Base-by-base conservation (phyloP, 1,140 invertebrate genomes). In the Drosophila virilis region DNA sequence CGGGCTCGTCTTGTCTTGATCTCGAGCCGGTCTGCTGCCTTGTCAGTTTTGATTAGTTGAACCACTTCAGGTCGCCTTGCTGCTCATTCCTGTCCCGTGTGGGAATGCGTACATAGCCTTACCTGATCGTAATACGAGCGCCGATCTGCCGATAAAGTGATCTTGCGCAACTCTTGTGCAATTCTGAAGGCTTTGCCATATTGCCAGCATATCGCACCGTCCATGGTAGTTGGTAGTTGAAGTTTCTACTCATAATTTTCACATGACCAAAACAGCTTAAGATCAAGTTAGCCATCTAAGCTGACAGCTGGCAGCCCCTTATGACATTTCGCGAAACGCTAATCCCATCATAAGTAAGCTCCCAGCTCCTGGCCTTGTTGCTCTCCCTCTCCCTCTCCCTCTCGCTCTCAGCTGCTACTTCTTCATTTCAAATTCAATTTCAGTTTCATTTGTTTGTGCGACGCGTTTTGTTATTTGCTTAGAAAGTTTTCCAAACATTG, bases 221-320 rank as follows among this genome's bases (percentile, higher is more conserved):
- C 74, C 79, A 45, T 74, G 66, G 64, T 62, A 60, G 67, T 58
- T 74, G 66, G 64, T 62, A 60, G 67, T 58, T 74, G 52, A 62
- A 51, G 65, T 80, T 55, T 72, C 72, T 88, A 86, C 75, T 72
- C 79, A 89, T 89, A 89, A 88, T 88, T 88, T 89, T 88, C 83
- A 88, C 83, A 88, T 88, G 83, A 88, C 84, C 83, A 88, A 88
- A 88, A 88, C 83, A 88, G 83, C 83, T 88, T 88, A 88, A 89
- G 84, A 89, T 88, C 83, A 88, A 88, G 83, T 88, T 88, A 88
- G 83, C 83, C 83, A 77, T 80, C 73, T 88, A 88, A 88, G 83
- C 83, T 72, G 83, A 88, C 83, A 89, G 83, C 76, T 88, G 83
- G 80, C 73, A 88, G 79, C 73, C 78, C 82, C 82, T 88, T 71